Evolutionary conservation across 2,113 vertebrate genomes (phyloP).

Genomic region (Callopanchax toddi): DNA sequence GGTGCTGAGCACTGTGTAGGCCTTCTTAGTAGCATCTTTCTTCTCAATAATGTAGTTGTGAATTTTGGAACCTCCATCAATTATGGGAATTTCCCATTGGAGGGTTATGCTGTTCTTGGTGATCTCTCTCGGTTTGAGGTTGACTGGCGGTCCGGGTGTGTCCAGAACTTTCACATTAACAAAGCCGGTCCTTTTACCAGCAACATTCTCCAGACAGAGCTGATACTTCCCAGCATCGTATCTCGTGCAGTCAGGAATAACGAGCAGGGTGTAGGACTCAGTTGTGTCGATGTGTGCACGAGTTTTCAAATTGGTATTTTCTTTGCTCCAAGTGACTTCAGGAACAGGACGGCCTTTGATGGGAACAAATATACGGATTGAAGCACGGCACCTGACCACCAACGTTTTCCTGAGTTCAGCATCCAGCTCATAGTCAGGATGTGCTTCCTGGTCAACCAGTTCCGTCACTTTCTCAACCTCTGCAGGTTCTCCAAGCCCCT

Average conservation of each 20-base stretch:
- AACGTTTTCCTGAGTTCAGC: slow-evolving; percentile 95
- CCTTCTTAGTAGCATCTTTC: slow-evolving; percentile 93
- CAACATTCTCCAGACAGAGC: slow-evolving; percentile 94
- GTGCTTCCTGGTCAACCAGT: slow-evolving; percentile 88
- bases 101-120: slow-evolving; percentile 92
- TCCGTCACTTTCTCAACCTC: slow-evolving; percentile 88
- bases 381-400: slow-evolving; percentile 91
- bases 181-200: slow-evolving; percentile 96
- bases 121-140: slow-evolving; percentile 93
- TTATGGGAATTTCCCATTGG: slow-evolving; percentile 97
- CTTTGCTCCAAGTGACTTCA: slow-evolving; percentile 96
- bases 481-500: slow-evolving; percentile 91
- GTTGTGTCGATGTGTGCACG: slow-evolving; percentile 95
- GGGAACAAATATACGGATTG: slow-evolving; percentile 93
- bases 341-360: slow-evolving; percentile 94
- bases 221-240: slow-evolving; percentile 96
- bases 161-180: slow-evolving; percentile 96
- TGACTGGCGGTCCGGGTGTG: slow-evolving; percentile 93
- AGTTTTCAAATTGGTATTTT: slow-evolving; percentile 86
- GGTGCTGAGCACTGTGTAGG: slow-evolving; percentile 90
- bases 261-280: slow-evolving; percentile 93
- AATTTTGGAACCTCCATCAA: slow-evolving; percentile 96
- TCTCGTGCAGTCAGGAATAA: slow-evolving; percentile 94
- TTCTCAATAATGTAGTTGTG: slow-evolving; percentile 96
- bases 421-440: slow-evolving; percentile 97